A percentile compares a stretch with the other conserved stretches of the same genome.
Evolutionary conservation across 1,140 invertebrate genomes (phyloP).

Genomic region (Chionoecetes opilio): DNA sequence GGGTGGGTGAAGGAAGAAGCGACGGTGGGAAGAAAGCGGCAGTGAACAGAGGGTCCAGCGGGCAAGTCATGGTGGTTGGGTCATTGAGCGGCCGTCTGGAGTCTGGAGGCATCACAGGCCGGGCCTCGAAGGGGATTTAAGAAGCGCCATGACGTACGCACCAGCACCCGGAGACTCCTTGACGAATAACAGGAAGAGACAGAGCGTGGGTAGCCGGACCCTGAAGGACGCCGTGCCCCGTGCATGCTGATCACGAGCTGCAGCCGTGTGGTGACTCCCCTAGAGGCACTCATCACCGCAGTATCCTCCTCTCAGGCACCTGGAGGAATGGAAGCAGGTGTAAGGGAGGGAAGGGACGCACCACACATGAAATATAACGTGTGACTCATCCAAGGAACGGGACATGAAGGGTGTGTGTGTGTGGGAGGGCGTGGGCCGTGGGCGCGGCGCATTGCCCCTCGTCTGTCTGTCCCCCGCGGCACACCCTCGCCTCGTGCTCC

Average conservation of each 20-base stretch:
- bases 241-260: neutral
- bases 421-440: conserved; percentile 2
- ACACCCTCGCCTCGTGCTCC: neutral
- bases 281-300: neutral
- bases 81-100: too few species aligned
- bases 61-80: neutral
- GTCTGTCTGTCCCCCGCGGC: neutral
- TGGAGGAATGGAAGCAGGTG: neutral
- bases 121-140: neutral
- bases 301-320: neutral
- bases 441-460: neutral
- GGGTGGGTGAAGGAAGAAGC: too few species aligned
- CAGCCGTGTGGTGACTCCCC: neutral
- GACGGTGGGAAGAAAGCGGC: neutral
- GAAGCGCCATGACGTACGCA: neutral
- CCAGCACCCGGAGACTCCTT: neutral
- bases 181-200: neutral
- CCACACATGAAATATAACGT: neutral
- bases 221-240: neutral
- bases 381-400: conserved; percentile 53
- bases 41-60: neutral
- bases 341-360: neutral
- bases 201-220: neutral
- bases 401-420: conserved; percentile 37
- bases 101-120: neutral